These are phyloP conservation scores for Acipenser transmontanus DNA, from an alignment of 2,797 vertebrate species.

Conservation along the genomic window DNA sequence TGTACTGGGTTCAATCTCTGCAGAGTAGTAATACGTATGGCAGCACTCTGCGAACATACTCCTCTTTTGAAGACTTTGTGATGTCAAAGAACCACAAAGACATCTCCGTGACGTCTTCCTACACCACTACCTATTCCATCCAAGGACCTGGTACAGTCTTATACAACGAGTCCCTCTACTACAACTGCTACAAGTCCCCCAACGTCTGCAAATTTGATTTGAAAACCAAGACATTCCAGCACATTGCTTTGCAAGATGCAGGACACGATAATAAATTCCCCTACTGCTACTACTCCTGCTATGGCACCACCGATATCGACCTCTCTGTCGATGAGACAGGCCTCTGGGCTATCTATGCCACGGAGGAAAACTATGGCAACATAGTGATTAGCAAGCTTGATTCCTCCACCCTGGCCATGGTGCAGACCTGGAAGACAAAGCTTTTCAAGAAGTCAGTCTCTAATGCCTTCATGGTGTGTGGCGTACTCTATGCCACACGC, in stretches of 20 bases:
- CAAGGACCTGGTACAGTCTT: conserved; percentile 55
- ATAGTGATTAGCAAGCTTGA: conserved; percentile 72
- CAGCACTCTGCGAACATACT: conserved; percentile 43
- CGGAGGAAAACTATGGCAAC: conserved; percentile 69
- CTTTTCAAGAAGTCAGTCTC: conserved; percentile 69
- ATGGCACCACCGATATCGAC: conserved; percentile 53
- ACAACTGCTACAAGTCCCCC: conserved; percentile 46
- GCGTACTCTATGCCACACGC: conserved; percentile 57
- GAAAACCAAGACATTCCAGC: conserved; percentile 24
- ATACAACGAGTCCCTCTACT: conserved; percentile 46
- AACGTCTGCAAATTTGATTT: conserved; percentile 56
- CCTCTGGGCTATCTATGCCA: conserved; percentile 71
- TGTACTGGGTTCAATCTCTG: conserved; percentile 54
- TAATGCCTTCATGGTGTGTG: conserved; percentile 72
- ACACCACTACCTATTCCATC: conserved; percentile 25
- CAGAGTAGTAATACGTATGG: conserved; percentile 33
- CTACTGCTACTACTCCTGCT: conserved; percentile 70
- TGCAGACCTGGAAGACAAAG: conserved; percentile 66
- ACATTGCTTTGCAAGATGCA: conserved; percentile 44
- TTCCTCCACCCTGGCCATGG: conserved; percentile 66
- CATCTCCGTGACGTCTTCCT: conserved; percentile 29
- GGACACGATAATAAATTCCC: conserved; percentile 72
- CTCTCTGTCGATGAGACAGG: conserved; percentile 68
- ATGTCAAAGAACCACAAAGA: conserved; percentile 35
- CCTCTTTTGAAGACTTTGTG: conserved; percentile 49